phyloP scores from a whole-genome alignment of 2,888 invertebrate genomes.

The Morpho achilles region DNA sequence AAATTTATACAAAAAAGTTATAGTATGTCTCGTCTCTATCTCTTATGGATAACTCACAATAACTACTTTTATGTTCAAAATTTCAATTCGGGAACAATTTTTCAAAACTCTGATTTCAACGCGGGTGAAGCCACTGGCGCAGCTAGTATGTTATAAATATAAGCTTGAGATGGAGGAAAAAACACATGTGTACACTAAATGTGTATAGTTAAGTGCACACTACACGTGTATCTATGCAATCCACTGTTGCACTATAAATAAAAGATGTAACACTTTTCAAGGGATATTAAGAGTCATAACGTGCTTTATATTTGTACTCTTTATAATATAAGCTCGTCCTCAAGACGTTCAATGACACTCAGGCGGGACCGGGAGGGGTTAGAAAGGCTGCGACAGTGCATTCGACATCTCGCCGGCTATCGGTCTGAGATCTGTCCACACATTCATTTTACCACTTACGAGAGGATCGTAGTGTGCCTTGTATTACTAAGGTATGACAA shows the following conservation, averaged over 20 bases:
- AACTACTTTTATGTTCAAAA: no score
- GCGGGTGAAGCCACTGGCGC: no score
- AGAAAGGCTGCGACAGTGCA: constrained; percentile 59
- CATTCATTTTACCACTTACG: constrained; percentile 31
- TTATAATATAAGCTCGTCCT: constrained; percentile 20
- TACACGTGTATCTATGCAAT: background rate
- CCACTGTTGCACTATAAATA: background rate
- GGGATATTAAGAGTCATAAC: background rate
- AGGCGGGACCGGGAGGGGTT: constrained; percentile 37
- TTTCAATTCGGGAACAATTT: no score
- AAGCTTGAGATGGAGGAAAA: no score
- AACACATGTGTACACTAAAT: no score
- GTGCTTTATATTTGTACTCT: constrained; percentile 14
- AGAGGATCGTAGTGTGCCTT: constrained; percentile 24
- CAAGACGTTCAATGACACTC: constrained; percentile 67
- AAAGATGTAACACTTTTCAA: background rate
- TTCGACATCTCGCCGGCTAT: constrained; percentile 67
- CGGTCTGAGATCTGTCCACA: constrained; percentile 61
- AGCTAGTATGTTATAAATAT: no score
- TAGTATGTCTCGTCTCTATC: no score
- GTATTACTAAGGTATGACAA: constrained; percentile 32
- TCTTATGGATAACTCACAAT: no score
- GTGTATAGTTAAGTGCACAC: no score
- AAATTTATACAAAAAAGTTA: no score
- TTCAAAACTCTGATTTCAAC: no score